Percentiles rank a stretch among this genome's conserved stretches.
Conservation (phyloP, 53 echinoderm and acorn worm genomes). For the Paracentrotus lividus region DNA sequence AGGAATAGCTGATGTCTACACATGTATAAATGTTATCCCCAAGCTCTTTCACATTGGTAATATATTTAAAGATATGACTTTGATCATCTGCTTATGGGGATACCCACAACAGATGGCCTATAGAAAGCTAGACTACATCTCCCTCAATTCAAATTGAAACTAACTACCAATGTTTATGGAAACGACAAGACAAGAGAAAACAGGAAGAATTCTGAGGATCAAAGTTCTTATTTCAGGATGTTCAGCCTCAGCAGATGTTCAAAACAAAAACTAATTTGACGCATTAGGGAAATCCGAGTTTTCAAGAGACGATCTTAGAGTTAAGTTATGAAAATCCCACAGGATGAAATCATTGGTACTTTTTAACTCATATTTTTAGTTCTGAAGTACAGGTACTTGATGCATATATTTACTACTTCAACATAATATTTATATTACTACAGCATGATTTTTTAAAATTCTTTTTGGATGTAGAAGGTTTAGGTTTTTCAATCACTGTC, state of each 20-base stretch:
- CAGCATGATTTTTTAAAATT: too few species aligned
- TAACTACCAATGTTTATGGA: not conserved
- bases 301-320: not conserved
- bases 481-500: too few species aligned
- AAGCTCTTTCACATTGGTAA: too few species aligned
- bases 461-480: too few species aligned
- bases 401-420: too few species aligned
- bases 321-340: not conserved
- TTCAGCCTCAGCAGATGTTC: slow-evolving; percentile 42
- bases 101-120: not conserved
- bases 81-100: not conserved
- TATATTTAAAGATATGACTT: not conserved
- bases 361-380: too few species aligned
- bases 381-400: not conserved
- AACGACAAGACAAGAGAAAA: slow-evolving; percentile 12
- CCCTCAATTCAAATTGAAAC: slow-evolving; percentile 25
- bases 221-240: slow-evolving; percentile 47
- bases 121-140: not conserved
- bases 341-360: not conserved
- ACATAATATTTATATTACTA: too few species aligned
- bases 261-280: slow-evolving; percentile 50
- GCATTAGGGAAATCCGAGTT: slow-evolving; percentile 7
- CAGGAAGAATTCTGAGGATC: slow-evolving; percentile 33
- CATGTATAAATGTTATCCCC: too few species aligned
- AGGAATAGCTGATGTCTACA: too few species aligned